phyloP scores from a whole-genome alignment of 2,888 invertebrate genomes.

The Phalera bucephala region DNA sequence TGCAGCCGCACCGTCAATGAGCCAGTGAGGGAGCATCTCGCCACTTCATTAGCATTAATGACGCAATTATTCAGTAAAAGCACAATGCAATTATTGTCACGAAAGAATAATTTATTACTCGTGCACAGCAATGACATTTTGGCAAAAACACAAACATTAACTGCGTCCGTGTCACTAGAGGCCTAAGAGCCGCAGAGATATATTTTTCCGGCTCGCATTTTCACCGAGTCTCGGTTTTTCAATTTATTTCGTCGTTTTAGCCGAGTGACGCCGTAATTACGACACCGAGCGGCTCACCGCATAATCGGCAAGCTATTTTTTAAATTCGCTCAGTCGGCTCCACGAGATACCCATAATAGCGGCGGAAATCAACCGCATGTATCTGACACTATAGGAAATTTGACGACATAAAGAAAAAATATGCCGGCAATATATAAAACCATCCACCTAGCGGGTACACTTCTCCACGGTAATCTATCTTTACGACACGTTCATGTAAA shows the following conservation, averaged over 20 bases:
- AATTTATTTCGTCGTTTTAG: constrained; percentile 78
- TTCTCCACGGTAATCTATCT: constrained; percentile 14
- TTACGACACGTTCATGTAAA: constrained; percentile 10
- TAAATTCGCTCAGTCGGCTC: constrained; percentile 36
- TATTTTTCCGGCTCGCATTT: constrained; percentile 67
- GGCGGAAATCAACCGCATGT: constrained; percentile 31
- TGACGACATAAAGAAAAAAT: constrained; percentile 22
- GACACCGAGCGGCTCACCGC: constrained; percentile 53
- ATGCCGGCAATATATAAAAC: constrained; percentile 19
- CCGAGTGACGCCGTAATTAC: constrained; percentile 74
- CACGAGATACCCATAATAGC: constrained; percentile 23
- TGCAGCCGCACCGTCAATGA: constrained; percentile 1
- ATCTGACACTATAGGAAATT: constrained; percentile 39
- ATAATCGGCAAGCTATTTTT: constrained; percentile 59
- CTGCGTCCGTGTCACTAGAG: constrained; percentile 60
- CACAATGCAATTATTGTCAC: constrained; percentile 50
- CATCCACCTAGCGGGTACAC: constrained; percentile 14
- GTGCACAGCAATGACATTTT: constrained; percentile 64
- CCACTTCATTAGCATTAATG: constrained; percentile 60
- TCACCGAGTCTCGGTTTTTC: constrained; percentile 71
- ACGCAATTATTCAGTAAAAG: constrained; percentile 57
- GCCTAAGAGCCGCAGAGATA: constrained; percentile 63
- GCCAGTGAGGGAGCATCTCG: constrained; percentile 16
- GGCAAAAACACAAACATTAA: constrained; percentile 75
- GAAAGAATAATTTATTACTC: constrained; percentile 60